Percentiles rank a stretch among this genome's conserved stretches.
Conservation (phyloP, 2,113 vertebrate species). For the Bagarius yarrelli region DNA sequence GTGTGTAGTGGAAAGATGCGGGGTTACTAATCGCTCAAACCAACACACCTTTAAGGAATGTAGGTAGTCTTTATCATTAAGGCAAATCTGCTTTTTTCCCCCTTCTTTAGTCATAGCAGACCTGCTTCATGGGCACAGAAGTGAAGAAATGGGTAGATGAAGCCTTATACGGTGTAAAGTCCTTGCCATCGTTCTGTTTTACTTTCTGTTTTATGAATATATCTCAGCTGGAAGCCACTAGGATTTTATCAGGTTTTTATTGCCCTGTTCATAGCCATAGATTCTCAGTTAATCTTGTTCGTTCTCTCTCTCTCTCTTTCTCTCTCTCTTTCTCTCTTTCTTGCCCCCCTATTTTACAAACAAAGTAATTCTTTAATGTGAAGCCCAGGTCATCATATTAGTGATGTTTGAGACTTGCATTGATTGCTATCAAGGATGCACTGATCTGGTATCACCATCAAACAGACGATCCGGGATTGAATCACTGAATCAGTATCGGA, state of each 20-base stretch:
- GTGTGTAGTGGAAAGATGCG: not conserved
- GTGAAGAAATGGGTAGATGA: not conserved
- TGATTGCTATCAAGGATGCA: not conserved
- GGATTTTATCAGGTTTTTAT: not conserved
- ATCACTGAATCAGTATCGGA: not conserved
- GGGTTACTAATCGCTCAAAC: slow-evolving; percentile 12
- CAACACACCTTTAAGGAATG: slow-evolving; percentile 41
- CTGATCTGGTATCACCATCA: not conserved
- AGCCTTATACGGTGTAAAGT: not conserved
- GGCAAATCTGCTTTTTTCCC: slow-evolving; percentile 29
- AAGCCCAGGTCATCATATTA: not conserved
- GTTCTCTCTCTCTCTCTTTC: not conserved
- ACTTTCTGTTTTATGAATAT: slow-evolving; percentile 20
- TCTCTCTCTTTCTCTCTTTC: not conserved
- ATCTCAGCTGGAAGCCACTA: slow-evolving; percentile 11
- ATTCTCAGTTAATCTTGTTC: not conserved
- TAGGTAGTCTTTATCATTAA: slow-evolving; percentile 40
- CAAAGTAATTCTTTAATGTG: too few relatives aligned
- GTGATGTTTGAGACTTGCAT: not conserved
- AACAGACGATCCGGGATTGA: not conserved
- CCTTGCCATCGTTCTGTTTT: not conserved
- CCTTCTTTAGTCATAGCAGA: slow-evolving; percentile 12
- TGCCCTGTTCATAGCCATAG: not conserved
- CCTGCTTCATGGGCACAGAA: not conserved
- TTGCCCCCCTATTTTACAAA: too few relatives aligned